Evolutionary conservation across 2,113 vertebrate genomes (phyloP).

Genomic region (Pachyramphus minor): DNA sequence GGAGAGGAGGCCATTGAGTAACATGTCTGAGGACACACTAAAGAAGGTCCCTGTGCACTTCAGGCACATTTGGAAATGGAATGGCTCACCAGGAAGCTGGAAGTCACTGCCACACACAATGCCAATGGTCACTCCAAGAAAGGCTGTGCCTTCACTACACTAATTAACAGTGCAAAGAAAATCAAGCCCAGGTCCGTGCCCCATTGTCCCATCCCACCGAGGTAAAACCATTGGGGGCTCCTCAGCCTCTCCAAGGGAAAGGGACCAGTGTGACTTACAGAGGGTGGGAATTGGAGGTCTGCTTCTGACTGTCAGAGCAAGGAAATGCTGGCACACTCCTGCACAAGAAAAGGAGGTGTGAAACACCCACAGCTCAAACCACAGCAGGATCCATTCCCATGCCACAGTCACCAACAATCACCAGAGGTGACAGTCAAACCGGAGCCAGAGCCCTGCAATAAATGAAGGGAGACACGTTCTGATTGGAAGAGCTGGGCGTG

Average conservation of each 20-base stretch:
- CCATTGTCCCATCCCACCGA: not conserved
- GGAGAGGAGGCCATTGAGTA: not conserved
- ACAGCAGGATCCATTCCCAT: not conserved
- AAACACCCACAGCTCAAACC: not conserved
- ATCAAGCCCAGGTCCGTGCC: not conserved
- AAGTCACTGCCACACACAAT: not conserved
- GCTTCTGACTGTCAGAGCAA: not conserved
- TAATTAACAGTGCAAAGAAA: not conserved
- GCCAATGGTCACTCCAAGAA: not conserved
- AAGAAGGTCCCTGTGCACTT: not conserved
- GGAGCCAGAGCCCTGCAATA: not conserved
- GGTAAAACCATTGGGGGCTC: not conserved
- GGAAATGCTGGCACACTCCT: not conserved
- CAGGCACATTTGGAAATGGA: accelerated
- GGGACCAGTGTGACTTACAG: not conserved
- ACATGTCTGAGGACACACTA: not conserved
- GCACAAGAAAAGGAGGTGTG: not conserved
- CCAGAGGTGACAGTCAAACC: not conserved
- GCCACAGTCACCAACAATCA: not conserved
- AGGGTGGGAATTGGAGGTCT: not conserved
- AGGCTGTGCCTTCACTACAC: not conserved
- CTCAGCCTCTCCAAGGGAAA: not conserved
- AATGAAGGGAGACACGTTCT: not conserved
- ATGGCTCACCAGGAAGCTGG: not conserved
- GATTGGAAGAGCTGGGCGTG: not conserved